Evolutionary conservation across 1,140 invertebrate genomes (phyloP), one percentile per base, ranked within the genome.

Genomic region (Apocrypta bakeri): DNA sequence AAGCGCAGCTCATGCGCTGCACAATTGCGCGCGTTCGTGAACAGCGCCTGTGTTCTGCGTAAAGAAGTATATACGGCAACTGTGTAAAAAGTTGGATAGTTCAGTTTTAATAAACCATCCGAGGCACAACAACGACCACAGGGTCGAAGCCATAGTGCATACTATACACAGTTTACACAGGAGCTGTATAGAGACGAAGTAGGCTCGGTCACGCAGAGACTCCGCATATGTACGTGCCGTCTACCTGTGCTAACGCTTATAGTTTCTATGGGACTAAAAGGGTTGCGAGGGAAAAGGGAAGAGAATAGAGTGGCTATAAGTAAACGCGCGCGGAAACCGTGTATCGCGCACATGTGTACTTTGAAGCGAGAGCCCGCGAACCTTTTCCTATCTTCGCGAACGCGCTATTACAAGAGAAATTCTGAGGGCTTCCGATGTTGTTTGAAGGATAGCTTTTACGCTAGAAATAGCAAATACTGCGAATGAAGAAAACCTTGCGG

Each of bases 61-160:
- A 64, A 17, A 64, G 31, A 77, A 37, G 12, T 24, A 48, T 48
- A 17, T 56, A 69, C 33, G n/a, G 21, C 24, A 63, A 25, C 37
- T 48, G 21, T 42, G 63, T 27, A 48, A 40, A 78, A 78, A 78
- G 40, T 78, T 78, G 11, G 37, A 27, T n/a, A 77, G 61, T 66
- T 77, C 74, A 31, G n/a, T 66, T 64, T 77, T 77, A 77, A 77
- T 66, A 64, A 77, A 27, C n/a, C 48, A 56, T 56, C 48, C 42
- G 42, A 56, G 48, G 48, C 48, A 21, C 48, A 56, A 56, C 48
- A 21, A 56, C 21, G 48, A 56, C 48, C 14, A n/a, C 21, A 21
- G 48, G 48, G 48, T 56, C n/a, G 48, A 56, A 56, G 21, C 48
- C n/a, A n/a, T 7, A 21, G 48, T 7, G 40, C 11, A 12, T 42